Conservation (phyloP, 1,140 invertebrate species). For the Drosophila carrolli region DNA sequence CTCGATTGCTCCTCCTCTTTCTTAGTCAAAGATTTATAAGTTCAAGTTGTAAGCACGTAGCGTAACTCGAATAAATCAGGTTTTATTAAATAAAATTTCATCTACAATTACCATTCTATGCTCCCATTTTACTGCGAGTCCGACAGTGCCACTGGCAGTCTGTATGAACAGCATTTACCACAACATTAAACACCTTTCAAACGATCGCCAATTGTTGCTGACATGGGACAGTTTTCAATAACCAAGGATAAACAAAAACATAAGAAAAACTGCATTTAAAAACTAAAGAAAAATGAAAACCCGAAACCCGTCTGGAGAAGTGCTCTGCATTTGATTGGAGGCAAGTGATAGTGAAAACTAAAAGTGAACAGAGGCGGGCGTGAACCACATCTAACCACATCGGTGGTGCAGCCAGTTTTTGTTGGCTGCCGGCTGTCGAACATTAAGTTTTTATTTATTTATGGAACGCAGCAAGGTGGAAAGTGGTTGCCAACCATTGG, state of each 20-base stretch:
- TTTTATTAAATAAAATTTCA: constrained; percentile 32
- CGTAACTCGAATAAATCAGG: constrained; percentile 15
- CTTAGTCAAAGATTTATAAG: not conserved
- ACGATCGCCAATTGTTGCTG: constrained; percentile 38
- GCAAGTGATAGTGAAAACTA: constrained; percentile 73
- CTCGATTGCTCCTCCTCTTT: constrained; percentile 6
- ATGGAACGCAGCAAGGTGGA: constrained; percentile 63
- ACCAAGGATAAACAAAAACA: constrained; percentile 2
- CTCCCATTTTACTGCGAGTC: constrained; percentile 17
- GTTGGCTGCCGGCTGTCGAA: constrained; percentile 39
- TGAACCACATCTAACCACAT: constrained; percentile 47
- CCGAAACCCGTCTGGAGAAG: constrained; percentile 40
- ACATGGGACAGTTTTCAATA: constrained; percentile 40
- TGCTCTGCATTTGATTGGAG: constrained; percentile 55
- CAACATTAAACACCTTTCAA: constrained; percentile 53
- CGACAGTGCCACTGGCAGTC: constrained; percentile 24
- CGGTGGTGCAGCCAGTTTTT: constrained; percentile 54
- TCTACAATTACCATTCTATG: constrained; percentile 35
- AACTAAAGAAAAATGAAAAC: not conserved
- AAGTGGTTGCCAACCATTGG: constrained; percentile 54
- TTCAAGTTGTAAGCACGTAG: not conserved
- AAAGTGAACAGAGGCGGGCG: constrained; percentile 38
- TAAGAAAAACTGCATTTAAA: constrained; percentile 4
- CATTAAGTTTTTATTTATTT: constrained; percentile 74
- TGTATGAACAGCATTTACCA: constrained; percentile 26